Evolutionary conservation across 2,888 invertebrate species (phyloP).

Genomic region (Cylloceria caligata): DNA sequence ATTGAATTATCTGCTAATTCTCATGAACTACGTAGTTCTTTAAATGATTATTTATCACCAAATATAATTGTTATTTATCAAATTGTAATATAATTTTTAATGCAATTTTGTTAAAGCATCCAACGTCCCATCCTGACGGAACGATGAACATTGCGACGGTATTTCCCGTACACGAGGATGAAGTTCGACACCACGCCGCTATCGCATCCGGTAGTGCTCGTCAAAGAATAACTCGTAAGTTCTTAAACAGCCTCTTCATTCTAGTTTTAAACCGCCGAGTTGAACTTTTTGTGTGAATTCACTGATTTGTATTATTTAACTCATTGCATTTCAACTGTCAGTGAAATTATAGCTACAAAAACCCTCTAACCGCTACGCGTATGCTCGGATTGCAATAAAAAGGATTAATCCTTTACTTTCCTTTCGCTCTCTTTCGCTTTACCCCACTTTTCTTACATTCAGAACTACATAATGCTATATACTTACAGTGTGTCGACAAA

Average conservation of each 20-base stretch:
- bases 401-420: slow-evolving; percentile 5
- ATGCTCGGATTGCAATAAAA: neutral
- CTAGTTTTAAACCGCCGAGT: too few relatives aligned
- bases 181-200: slow-evolving; percentile 61
- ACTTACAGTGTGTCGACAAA: slow-evolving; percentile 4
- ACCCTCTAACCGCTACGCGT: neutral
- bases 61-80: neutral
- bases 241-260: too few relatives aligned
- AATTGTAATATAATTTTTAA: neutral
- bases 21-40: neutral
- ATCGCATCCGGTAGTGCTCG: slow-evolving; percentile 60
- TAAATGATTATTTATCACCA: neutral
- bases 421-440: neutral
- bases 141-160: slow-evolving; percentile 81
- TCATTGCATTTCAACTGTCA: slow-evolving; percentile 10
- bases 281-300: slow-evolving; percentile 10
- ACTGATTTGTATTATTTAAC: slow-evolving; percentile 25
- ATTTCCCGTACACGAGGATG: slow-evolving; percentile 76
- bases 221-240: slow-evolving; percentile 67
- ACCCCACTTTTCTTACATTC: neutral
- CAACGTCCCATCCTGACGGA: slow-evolving; percentile 61
- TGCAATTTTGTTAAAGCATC: slow-evolving; percentile 16
- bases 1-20: neutral
- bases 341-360: neutral
- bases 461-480: slow-evolving; percentile 4